These are phyloP conservation scores for Drosophila trapezifrons DNA, from an alignment of 1,140 invertebrate genomes.

Conservation along the genomic window DNA sequence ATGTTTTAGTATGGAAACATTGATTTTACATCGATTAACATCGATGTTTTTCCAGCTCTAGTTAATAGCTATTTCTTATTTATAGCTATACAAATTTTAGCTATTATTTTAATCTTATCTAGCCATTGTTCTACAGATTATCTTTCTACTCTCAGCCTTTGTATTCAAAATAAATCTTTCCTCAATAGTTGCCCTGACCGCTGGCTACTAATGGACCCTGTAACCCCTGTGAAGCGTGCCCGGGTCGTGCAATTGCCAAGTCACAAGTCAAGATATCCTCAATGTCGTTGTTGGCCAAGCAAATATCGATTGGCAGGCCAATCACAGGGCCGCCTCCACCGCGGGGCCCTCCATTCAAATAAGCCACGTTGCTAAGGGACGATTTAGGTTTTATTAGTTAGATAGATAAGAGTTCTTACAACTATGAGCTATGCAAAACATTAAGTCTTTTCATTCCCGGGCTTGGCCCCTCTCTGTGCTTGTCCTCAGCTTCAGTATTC, in stretches of 20 bases:
- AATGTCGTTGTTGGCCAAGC: conserved; percentile 22
- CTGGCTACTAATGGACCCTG: background rate
- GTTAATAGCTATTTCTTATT: too few species aligned
- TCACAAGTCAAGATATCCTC: conserved; percentile 21
- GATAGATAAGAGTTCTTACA: conserved; percentile 22
- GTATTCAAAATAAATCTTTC: too few species aligned
- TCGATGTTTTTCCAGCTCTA: too few species aligned
- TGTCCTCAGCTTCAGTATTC: conserved; percentile 89
- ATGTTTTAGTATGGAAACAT: too few species aligned
- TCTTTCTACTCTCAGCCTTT: too few species aligned
- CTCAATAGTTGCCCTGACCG: too few species aligned
- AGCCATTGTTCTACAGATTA: too few species aligned
- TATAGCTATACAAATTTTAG: too few species aligned
- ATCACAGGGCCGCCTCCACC: background rate
- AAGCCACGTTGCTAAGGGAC: conserved; percentile 10
- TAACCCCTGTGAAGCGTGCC: background rate
- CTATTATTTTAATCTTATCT: too few species aligned
- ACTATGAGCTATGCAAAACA: conserved; percentile 25
- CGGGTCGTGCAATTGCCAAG: conserved; percentile 14
- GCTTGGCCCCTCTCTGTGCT: background rate
- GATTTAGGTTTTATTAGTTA: conserved; percentile 19
- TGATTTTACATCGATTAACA: too few species aligned
- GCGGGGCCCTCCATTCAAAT: background rate
- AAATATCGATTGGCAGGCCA: conserved; percentile 16
- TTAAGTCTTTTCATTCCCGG: conserved; percentile 54